Evolutionary conservation across 92 coral and sea anemone species (phyloP).

Genomic region (Porites lobata): DNA sequence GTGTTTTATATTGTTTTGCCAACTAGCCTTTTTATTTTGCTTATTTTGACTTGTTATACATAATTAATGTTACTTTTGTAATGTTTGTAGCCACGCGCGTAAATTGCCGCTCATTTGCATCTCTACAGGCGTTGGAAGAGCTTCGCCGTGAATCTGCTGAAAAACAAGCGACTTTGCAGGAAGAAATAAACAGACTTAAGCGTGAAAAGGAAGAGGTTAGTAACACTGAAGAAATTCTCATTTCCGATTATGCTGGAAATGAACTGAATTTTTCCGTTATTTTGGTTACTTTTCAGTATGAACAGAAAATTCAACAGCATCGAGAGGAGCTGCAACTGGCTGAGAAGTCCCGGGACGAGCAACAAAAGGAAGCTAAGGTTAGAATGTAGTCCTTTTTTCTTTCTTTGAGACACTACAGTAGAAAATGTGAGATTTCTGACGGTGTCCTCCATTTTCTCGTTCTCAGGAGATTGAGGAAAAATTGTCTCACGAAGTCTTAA

Average conservation of each 20-base stretch:
- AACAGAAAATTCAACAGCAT: constrained; percentile 56
- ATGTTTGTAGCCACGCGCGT: no score
- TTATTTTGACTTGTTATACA: no score
- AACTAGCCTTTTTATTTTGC: no score
- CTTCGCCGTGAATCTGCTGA: constrained; percentile 69
- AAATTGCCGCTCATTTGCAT: not conserved
- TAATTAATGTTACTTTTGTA: not conserved
- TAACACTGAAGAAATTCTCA: not conserved
- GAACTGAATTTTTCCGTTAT: no score
- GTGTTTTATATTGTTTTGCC: no score
- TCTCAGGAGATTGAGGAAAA: constrained; percentile 80
- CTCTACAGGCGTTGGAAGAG: constrained; percentile 64
- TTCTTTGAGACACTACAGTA: not conserved
- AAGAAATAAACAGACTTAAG: constrained; percentile 67
- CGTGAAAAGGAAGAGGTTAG: constrained; percentile 73
- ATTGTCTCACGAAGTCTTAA: constrained; percentile 83
- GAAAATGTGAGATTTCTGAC: not conserved
- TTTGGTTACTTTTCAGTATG: constrained; percentile 39
- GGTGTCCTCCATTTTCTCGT: not conserved
- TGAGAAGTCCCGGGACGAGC: constrained; percentile 73
- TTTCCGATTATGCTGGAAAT: not conserved
- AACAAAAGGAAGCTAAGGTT: constrained; percentile 82
- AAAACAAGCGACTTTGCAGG: constrained; percentile 55
- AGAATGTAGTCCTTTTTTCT: not conserved
- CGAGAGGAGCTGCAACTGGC: constrained; percentile 63